phyloP scores from a whole-genome alignment of 2,797 vertebrate species.

The Microchirus variegatus region DNA sequence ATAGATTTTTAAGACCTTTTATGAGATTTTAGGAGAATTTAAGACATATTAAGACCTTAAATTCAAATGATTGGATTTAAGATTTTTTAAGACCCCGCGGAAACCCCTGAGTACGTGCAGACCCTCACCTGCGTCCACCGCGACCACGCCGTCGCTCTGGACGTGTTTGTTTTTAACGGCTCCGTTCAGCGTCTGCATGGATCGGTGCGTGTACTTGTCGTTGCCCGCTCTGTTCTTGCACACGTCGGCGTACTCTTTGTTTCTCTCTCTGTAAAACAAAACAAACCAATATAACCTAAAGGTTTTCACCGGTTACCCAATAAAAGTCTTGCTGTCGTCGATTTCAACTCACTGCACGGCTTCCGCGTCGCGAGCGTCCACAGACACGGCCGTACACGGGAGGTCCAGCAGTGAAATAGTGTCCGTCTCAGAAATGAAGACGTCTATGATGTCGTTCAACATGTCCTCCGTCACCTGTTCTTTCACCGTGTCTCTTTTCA shows the following conservation, averaged over 20 bases:
- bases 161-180: constrained; percentile 85
- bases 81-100: no score
- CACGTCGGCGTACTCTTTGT: constrained; percentile 75
- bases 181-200: constrained; percentile 86
- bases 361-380: constrained; percentile 80
- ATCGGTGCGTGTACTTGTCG: constrained; percentile 83
- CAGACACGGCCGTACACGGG: constrained; percentile 74
- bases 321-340: neutral
- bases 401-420: constrained; percentile 84
- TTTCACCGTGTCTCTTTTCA: constrained; percentile 59
- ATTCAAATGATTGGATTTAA: no score
- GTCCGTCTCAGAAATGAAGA: constrained; percentile 84
- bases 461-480: constrained; percentile 78
- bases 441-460: constrained; percentile 75
- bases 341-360: constrained; percentile 75
- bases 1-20: no score
- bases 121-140: constrained; percentile 83
- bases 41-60: no score
- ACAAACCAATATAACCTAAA: neutral
- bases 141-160: constrained; percentile 79
- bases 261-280: constrained; percentile 78
- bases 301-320: neutral
- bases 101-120: no score
- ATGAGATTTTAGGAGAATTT: no score
- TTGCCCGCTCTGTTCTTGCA: constrained; percentile 81